Base-by-base conservation (phyloP, 2,888 invertebrate species). In the Boloria euphrosyne region DNA sequence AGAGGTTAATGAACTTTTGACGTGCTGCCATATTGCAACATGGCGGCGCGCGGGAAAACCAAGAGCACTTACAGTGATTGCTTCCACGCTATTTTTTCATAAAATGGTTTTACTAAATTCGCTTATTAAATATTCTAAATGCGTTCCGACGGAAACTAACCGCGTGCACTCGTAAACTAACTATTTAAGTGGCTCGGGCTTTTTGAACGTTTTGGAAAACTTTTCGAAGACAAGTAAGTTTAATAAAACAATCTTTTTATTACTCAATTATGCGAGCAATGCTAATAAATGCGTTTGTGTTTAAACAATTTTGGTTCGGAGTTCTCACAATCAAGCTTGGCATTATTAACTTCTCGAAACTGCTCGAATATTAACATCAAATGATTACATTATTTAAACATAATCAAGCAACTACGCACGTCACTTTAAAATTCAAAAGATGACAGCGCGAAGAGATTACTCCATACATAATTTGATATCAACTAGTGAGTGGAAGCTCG, bases 61-160 rank as follows among this genome's bases (percentile, higher is more conserved):
- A 73, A 85, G 83, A 81, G 82, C 83, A 85, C 86, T 86, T 78
- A 83, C 76, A 82, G 78, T 78, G 83, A 89, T 86, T 84, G 84
- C 84, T 79, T 80, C 82, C 82, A 78, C 77, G 80, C 78, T 78
- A 77, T 78, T 72, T 82, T 76, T 77, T 77, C 77, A 75, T 75
- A 74, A 76, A 70, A 76, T 71, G 75, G 77, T 74, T 78, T 76
- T 71, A 70, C 66, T 74, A 71, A 75, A 72, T 75, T 74, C 71
- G 68, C 69, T 70, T 72, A 73, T 76, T 74, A 73, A 71, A 69
- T 17, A 76, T 73, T 75, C 76, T 71, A 67, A 57, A 50, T 64
- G 73, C 71, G 69, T 68, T 50, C 51, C 60, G 55, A 60, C 63
- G 67, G 66, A 53, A 47, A 59, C 52, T 69, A 61, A 68, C 63